phyloP scores from a whole-genome alignment of 2,113 vertebrate genomes.

The Oxyruncus cristatus region DNA sequence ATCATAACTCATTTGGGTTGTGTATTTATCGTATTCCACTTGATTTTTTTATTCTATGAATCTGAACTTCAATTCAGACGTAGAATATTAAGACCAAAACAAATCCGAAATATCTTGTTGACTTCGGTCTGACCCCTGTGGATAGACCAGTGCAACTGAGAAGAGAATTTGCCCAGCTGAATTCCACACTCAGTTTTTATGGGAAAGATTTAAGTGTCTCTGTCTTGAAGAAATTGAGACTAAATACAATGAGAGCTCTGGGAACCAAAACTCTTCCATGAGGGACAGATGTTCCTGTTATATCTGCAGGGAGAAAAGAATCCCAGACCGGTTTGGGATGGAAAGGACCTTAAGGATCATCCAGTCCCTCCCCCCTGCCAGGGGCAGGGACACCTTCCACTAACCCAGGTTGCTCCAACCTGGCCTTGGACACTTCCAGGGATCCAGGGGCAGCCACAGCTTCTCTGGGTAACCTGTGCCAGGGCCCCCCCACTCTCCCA shows the following conservation, averaged over 20 bases:
- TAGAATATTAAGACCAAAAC: neutral
- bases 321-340: neutral
- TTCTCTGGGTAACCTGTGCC: neutral
- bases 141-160: neutral
- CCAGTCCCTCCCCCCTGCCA: accelerated
- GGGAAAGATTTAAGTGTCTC: neutral
- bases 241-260: neutral
- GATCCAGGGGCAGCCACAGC: neutral
- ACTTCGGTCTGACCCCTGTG: neutral
- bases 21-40: neutral
- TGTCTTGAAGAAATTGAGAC: neutral
- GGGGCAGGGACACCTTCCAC: neutral
- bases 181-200: neutral
- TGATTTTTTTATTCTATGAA: no score
- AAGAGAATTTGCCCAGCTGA: neutral
- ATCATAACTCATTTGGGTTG: neutral
- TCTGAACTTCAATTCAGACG: neutral
- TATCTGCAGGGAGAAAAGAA: neutral
- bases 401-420: accelerated
- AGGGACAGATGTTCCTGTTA: neutral
- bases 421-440: neutral
- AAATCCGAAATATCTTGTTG: neutral
- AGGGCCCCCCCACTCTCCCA: accelerated
- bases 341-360: neutral
- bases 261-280: neutral